These are phyloP conservation scores for Mesochorus sp. DNA, from an alignment of 2,888 invertebrate species.

Conservation along the genomic window DNA sequence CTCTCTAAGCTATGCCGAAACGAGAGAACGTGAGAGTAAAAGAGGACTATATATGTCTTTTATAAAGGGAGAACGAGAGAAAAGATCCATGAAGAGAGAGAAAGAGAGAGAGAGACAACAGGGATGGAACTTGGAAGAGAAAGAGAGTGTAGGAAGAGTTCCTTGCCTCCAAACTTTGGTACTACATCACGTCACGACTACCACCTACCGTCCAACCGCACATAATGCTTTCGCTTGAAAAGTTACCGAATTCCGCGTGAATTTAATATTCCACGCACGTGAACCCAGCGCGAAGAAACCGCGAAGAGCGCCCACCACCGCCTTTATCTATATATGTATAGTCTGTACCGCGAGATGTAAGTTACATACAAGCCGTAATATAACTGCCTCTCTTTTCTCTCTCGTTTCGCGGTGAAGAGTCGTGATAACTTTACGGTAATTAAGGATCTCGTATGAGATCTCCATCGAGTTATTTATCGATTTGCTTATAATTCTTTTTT, in stretches of 20 bases:
- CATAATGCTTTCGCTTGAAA: conserved; percentile 76
- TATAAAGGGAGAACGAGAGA: conserved; percentile 35
- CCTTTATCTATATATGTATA: neutral
- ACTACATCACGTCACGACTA: conserved; percentile 78
- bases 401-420: neutral
- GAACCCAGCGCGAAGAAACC: conserved; percentile 55
- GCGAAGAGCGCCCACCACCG: neutral
- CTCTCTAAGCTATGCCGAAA: conserved; percentile 78
- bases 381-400: neutral
- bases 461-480: neutral
- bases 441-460: neutral
- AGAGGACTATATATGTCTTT: conserved; percentile 40
- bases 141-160: conserved; percentile 55
- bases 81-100: conserved; percentile 40
- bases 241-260: conserved; percentile 79
- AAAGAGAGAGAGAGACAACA: conserved; percentile 38
- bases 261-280: conserved; percentile 80
- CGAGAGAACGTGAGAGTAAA: conserved; percentile 60
- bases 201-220: conserved; percentile 65
- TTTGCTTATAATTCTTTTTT: neutral
- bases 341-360: conserved; percentile 6
- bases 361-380: neutral
- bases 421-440: neutral
- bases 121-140: conserved; percentile 47
- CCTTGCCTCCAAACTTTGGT: conserved; percentile 77